Base-by-base conservation (phyloP, 2,888 invertebrate genomes). In the Mystacides longicornis region DNA sequence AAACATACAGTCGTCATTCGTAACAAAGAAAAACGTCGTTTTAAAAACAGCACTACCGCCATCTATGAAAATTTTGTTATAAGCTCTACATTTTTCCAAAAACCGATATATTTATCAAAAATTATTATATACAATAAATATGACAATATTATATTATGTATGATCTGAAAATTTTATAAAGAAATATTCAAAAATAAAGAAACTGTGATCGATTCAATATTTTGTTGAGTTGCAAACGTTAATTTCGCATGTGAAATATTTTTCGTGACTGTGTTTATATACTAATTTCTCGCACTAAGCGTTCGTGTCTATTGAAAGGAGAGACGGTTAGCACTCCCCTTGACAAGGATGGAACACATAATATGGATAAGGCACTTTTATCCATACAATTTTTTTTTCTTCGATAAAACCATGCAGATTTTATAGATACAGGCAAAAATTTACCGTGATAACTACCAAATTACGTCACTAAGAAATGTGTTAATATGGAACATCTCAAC, bases 311-410 rank as follows among this genome's bases (percentile, higher is more conserved):
- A 91, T 91, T 90, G 87, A 91, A 93, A 93, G 93, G 93, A 94
- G 93, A 94, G 93, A 87, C 79, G 85, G 87, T 89, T 89, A 88
- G 88, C 88, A 88, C 88, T 89, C 88, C 87, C 87, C 93, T 93
- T 86, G 93, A 92, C 90, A 93, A 93, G 90, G 90, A 89, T 87
- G 90, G 89, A 86, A 77, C 77, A 82, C 81, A 82, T 70, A 81
- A 73, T 70, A 71, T 69, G 79, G 71, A 71, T 71, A 73, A 73
- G 73, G 74, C 72, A 70, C 67, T 59, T 70, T 62, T 71, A 70
- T 69, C 71, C 71, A 73, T 65, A 65, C 67, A 69, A 73, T 73
- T 72, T 73, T 70, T 46, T 23, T 45, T 3, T 14, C 37, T 37
- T 7, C 14, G 14, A n/a, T 37, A 7, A 7, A 37, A 14, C 14